phyloP scores from a whole-genome alignment of 2,797 vertebrate species.

The Molossus molossus region DNA sequence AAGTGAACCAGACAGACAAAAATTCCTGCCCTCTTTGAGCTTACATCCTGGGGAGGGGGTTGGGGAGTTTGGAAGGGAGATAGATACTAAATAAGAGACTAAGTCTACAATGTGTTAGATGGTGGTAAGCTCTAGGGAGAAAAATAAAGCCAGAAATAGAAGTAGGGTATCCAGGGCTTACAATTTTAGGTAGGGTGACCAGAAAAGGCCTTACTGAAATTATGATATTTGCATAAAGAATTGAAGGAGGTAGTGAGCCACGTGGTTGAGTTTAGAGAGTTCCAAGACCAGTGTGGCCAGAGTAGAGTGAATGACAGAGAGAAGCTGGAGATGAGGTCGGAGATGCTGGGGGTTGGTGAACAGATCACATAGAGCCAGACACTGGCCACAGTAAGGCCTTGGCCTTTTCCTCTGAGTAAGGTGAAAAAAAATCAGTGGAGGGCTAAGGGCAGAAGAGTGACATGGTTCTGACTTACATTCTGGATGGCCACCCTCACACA shows the following conservation, averaged over 20 bases:
- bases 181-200: background rate
- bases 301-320: background rate
- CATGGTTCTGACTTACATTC: background rate
- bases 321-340: background rate
- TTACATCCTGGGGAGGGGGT: background rate
- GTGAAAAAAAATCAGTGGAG: background rate
- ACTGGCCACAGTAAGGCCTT: rapidly evolving
- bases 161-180: background rate
- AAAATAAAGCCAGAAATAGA: background rate
- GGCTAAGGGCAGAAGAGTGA: no score
- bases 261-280: background rate
- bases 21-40: background rate
- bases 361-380: background rate
- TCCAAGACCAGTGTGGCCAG: background rate
- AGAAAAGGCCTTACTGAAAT: background rate
- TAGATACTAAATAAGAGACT: background rate
- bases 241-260: background rate
- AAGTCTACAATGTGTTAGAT: background rate
- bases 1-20: background rate
- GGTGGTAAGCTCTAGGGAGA: background rate
- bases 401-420: background rate
- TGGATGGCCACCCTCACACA: background rate
- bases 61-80: background rate
- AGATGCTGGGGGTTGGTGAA: background rate
- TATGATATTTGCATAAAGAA: background rate